Percentiles rank a stretch among this genome's conserved stretches.
Conservation (phyloP, 2,888 invertebrate species). For the Branchinecta sandiegonensis region DNA sequence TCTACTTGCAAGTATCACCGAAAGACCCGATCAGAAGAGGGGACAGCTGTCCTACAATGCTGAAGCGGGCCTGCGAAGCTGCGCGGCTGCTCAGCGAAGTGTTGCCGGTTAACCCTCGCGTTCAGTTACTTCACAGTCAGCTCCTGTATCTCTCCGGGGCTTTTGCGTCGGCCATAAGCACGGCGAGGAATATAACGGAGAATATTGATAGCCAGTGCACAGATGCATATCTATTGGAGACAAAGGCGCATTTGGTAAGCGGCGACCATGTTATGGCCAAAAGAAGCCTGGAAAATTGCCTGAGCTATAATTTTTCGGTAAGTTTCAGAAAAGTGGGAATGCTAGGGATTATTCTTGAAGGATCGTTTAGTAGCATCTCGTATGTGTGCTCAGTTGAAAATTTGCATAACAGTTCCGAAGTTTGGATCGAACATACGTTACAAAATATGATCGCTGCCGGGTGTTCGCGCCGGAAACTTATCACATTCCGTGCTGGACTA, state of each 20-base stretch:
- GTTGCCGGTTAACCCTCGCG: neutral
- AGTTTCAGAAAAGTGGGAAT: neutral
- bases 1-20: neutral
- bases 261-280: neutral
- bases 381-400: too few species aligned
- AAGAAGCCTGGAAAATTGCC: neutral
- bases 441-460: too few species aligned
- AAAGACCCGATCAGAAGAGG: neutral
- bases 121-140: neutral
- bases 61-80: neutral
- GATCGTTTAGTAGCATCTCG: too few species aligned
- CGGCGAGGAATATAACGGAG: neutral
- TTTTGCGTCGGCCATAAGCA: neutral
- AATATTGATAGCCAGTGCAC: neutral
- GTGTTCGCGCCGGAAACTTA: too few species aligned
- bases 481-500: too few species aligned
- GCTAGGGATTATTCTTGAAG: too few species aligned
- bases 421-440: too few species aligned
- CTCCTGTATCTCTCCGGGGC: neutral
- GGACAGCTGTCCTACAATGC: neutral
- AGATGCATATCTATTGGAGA: neutral
- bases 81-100: neutral
- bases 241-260: neutral
- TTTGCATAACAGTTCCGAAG: too few species aligned
- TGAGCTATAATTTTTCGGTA: constrained; percentile 7